phyloP scores from a whole-genome alignment of 2,888 invertebrate genomes.

The Melanostoma scalare region DNA sequence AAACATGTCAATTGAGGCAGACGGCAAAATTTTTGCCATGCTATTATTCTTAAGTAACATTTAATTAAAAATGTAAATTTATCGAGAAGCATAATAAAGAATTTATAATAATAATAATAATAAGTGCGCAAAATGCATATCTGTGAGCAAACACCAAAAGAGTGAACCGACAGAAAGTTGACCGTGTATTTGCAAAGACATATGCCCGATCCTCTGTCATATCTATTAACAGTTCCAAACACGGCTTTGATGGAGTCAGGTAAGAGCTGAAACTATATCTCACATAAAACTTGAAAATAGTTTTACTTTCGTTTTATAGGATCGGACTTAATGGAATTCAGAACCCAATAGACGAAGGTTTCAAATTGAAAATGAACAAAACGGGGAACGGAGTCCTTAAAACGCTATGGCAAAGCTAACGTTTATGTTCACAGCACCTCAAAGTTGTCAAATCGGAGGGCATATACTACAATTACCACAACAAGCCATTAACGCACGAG shows the following conservation, averaged over 20 bases:
- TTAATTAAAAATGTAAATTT: too few species aligned
- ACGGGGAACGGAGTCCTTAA: slow-evolving; percentile 88
- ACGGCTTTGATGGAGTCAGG: slow-evolving; percentile 98
- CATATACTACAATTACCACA: slow-evolving; percentile 87
- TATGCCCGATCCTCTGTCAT: slow-evolving; percentile 97
- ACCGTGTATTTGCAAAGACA: too few species aligned
- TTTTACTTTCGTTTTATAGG: slow-evolving; percentile 83
- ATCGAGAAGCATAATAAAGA: too few species aligned
- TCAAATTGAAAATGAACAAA: slow-evolving; percentile 88
- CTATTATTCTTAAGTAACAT: too few species aligned
- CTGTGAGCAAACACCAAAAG: too few species aligned
- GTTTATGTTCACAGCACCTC: slow-evolving; percentile 85
- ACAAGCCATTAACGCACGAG: slow-evolving; percentile 85
- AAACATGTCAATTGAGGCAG: too few species aligned
- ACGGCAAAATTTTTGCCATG: too few species aligned
- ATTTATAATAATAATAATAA: too few species aligned
- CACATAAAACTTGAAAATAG: neutral
- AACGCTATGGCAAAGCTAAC: slow-evolving; percentile 86
- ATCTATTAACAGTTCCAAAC: slow-evolving; percentile 96
- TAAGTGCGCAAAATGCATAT: too few species aligned
- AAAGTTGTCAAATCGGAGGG: slow-evolving; percentile 83
- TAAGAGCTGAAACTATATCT: slow-evolving; percentile 81
- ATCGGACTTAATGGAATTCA: slow-evolving; percentile 98
- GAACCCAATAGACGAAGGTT: slow-evolving; percentile 94
- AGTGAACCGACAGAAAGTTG: too few species aligned